Conservation (phyloP, 2,797 vertebrate genomes). For the Alfaro cultratus region DNA sequence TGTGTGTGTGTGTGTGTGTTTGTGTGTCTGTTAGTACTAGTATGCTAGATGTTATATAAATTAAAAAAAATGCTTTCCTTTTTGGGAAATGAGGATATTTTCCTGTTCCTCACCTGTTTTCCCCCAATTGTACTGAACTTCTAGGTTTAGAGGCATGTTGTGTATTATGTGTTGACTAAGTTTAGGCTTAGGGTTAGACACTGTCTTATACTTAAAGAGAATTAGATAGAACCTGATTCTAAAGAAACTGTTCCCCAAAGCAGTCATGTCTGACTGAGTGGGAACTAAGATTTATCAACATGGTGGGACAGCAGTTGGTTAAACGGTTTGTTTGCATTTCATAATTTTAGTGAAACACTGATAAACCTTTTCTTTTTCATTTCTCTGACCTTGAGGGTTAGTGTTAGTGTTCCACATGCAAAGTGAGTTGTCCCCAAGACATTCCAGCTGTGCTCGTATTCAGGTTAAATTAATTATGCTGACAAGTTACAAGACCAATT, state of each 20-base stretch:
- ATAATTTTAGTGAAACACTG: background rate
- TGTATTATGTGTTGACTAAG: too few relatives aligned
- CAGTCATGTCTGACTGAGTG: background rate
- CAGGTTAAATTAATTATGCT: background rate
- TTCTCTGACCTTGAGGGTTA: background rate
- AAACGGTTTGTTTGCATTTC: background rate
- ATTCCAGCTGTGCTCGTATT: background rate
- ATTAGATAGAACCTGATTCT: background rate
- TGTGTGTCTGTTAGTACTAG: conserved; percentile 36
- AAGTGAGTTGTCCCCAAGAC: background rate
- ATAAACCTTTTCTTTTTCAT: background rate
- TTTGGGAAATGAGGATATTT: too few relatives aligned
- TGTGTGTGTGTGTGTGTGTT: conserved; percentile 9
- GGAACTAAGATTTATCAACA: background rate
- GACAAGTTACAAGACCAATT: background rate
- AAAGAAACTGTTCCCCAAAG: background rate
- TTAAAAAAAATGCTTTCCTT: too few relatives aligned
- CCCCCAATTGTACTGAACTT: too few relatives aligned
- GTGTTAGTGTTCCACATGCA: background rate
- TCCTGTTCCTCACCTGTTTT: too few relatives aligned
- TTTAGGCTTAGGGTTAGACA: conserved; percentile 32
- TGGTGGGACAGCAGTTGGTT: background rate
- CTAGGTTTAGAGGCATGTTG: too few relatives aligned
- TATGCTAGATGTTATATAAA: background rate
- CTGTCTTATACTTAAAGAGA: background rate